Evolutionary conservation across 2,888 invertebrate species (phyloP).

Genomic region (Calameuta idolon): DNA sequence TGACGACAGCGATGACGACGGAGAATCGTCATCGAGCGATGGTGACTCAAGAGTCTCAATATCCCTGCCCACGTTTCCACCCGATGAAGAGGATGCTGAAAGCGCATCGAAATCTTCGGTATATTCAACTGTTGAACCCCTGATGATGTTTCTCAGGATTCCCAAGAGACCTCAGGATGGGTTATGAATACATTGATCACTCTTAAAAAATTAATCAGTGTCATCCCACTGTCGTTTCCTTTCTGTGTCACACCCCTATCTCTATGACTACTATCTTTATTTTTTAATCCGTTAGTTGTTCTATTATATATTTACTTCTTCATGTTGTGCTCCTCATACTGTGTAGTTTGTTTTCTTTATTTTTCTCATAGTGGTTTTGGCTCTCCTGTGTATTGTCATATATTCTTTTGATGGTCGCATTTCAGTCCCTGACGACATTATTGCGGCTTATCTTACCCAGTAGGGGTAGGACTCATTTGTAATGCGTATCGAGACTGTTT

Average conservation of each 20-base stretch:
- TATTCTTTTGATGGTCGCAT: not conserved
- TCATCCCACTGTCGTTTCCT: not conserved
- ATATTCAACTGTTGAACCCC: constrained; percentile 26
- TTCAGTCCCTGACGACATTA: not conserved
- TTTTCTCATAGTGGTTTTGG: not conserved
- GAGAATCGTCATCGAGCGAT: constrained; percentile 31
- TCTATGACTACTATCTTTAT: not conserved
- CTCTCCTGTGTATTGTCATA: not conserved
- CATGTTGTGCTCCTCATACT: not conserved
- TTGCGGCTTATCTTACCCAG: not conserved
- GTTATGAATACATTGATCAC: not conserved
- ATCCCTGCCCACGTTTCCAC: constrained; percentile 76
- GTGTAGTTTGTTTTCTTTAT: not conserved
- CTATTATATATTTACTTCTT: not conserved
- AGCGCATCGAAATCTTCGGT: constrained; percentile 63
- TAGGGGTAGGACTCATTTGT: not conserved
- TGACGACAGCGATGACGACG: constrained; percentile 68
- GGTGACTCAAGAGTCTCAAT: constrained; percentile 72
- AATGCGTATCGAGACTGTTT: not conserved
- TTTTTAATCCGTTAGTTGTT: not conserved
- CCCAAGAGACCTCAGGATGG: not conserved
- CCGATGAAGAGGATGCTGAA: constrained; percentile 72
- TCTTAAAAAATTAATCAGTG: not conserved
- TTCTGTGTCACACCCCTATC: not conserved
- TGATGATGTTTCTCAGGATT: constrained; percentile 7